These are phyloP conservation scores for Entomobrya proxima DNA, from an alignment of 2,888 invertebrate species.

Conservation along the genomic window DNA sequence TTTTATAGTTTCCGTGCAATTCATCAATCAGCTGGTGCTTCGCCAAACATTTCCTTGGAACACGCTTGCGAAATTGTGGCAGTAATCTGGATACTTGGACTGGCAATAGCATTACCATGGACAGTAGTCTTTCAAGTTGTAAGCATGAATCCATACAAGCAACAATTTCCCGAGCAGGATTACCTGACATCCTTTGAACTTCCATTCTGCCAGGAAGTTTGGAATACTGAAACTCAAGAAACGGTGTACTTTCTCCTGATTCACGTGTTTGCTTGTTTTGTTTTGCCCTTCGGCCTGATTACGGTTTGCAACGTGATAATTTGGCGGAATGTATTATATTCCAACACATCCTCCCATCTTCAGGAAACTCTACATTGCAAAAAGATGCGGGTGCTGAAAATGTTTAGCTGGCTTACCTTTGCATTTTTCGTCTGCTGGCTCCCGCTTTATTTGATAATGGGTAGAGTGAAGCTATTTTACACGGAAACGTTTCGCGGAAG, in stretches of 20 bases:
- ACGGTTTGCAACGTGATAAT: neutral
- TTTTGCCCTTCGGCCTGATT: neutral
- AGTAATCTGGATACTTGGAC: neutral
- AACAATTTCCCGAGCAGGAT: neutral
- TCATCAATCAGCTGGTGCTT: neutral
- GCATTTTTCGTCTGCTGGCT: conserved; percentile 14
- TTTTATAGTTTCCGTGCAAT: neutral
- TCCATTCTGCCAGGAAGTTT: conserved; percentile 5
- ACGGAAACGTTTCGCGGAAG: neutral
- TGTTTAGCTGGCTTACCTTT: neutral
- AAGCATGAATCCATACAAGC: neutral
- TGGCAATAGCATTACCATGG: neutral
- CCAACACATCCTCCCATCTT: neutral
- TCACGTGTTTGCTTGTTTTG: neutral
- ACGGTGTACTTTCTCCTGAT: neutral
- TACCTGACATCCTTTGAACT: neutral
- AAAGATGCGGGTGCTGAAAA: neutral
- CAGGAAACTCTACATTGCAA: neutral
- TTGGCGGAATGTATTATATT: neutral
- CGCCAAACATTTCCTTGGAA: neutral
- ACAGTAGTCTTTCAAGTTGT: neutral
- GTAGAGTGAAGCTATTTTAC: neutral
- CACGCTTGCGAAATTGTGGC: neutral
- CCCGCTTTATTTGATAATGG: neutral
- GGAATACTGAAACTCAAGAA: neutral